Conservation (phyloP, 2,888 invertebrate genomes). For the Nomada fabriciana region DNA sequence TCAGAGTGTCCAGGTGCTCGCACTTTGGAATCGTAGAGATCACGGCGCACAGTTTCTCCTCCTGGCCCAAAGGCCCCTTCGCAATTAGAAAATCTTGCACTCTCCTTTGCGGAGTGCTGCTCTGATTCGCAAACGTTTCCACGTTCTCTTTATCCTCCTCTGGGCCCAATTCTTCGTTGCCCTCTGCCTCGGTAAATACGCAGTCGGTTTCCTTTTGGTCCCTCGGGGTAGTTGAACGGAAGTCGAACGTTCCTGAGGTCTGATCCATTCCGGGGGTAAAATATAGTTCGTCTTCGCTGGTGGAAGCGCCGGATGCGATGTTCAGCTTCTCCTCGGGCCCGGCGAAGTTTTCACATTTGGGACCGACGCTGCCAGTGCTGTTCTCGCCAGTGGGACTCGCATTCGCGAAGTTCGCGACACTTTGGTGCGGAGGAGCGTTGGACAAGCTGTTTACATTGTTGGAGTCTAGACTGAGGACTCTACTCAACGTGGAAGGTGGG, state of each 20-base stretch:
- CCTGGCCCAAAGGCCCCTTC: neutral
- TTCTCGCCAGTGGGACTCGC: neutral
- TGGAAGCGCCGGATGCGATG: neutral
- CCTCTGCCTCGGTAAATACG: neutral
- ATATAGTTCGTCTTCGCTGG: constrained; percentile 36
- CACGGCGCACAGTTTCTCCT: constrained; percentile 68
- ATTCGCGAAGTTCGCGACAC: neutral
- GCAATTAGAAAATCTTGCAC: neutral
- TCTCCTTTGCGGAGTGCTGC: neutral
- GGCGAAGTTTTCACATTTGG: neutral
- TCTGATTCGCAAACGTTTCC: neutral
- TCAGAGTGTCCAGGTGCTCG: constrained; percentile 61
- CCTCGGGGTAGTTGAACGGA: neutral
- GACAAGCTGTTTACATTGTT: constrained; percentile 34
- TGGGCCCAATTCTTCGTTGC: neutral
- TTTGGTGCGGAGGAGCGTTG: neutral
- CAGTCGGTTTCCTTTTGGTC: neutral
- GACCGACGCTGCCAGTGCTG: neutral
- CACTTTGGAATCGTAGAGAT: constrained; percentile 80
- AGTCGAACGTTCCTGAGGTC: neutral
- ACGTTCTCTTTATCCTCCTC: neutral
- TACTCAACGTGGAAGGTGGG: constrained; percentile 51
- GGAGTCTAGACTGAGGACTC: constrained; percentile 24
- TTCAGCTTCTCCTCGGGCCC: constrained; percentile 1
- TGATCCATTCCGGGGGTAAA: constrained; percentile 1